Percentiles rank a stretch among this genome's conserved stretches.
phyloP scores from a whole-genome alignment of 2,113 vertebrate genomes.

The Thomomys bottae region DNA sequence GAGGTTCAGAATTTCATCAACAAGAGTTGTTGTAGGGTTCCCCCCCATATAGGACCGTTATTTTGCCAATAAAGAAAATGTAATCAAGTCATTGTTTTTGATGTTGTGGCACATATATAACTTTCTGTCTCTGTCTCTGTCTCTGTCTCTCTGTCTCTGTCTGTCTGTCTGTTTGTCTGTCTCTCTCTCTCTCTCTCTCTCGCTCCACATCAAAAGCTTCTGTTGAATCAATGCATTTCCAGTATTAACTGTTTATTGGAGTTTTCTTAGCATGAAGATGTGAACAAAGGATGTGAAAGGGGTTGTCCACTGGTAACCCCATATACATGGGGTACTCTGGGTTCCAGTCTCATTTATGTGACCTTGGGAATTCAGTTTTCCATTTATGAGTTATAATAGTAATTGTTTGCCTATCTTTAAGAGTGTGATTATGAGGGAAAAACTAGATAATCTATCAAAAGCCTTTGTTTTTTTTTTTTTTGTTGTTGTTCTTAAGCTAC shows the following conservation, averaged over 20 bases:
- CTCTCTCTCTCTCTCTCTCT: too few species aligned
- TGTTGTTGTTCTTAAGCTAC: constrained; percentile 12
- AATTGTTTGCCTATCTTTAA: background rate
- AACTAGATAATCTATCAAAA: background rate
- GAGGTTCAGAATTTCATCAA: background rate
- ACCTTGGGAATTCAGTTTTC: background rate
- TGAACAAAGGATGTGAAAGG: background rate
- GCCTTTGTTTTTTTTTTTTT: background rate
- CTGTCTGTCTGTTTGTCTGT: too few species aligned
- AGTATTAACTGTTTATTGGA: background rate
- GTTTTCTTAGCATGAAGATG: background rate
- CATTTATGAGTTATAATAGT: background rate
- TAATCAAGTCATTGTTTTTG: background rate
- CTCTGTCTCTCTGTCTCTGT: too few species aligned
- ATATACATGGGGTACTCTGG: background rate
- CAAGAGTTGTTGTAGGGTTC: background rate
- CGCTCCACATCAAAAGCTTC: background rate
- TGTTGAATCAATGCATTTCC: background rate
- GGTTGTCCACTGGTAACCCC: background rate
- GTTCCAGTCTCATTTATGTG: background rate
- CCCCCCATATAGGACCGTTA: background rate
- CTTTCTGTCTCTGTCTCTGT: too few species aligned
- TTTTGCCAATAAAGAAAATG: constrained; percentile 16
- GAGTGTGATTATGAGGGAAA: background rate
- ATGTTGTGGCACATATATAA: background rate